Percentiles rank a stretch among this genome's conserved stretches.
Evolutionary conservation across 2,888 invertebrate genomes (phyloP).

Genomic region (Spicauda simplicius): DNA sequence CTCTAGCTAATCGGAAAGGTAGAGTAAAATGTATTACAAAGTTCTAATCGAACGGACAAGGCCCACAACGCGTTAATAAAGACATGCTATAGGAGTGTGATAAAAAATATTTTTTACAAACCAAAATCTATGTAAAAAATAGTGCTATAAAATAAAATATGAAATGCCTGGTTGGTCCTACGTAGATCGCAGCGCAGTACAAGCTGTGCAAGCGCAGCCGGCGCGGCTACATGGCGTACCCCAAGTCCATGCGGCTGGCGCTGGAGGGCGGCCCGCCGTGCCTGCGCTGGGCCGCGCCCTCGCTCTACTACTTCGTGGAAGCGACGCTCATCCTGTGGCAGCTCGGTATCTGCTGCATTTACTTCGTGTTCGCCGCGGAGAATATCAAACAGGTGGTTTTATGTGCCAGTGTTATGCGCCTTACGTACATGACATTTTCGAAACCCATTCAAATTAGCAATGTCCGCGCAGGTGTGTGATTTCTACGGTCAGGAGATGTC

Average conservation of each 20-base stretch:
- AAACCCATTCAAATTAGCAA: not conserved
- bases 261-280: conserved; percentile 87
- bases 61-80: no score
- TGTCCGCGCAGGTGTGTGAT: conserved; percentile 74
- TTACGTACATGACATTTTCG: not conserved
- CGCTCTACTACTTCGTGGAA: conserved; percentile 83
- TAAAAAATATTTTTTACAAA: no score
- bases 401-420: not conserved
- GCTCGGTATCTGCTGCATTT: conserved; percentile 95
- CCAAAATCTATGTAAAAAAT: no score
- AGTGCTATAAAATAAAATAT: no score
- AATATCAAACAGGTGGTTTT: conserved; percentile 85
- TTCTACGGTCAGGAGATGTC: conserved; percentile 60
- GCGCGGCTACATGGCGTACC: conserved; percentile 89
- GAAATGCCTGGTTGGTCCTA: not conserved
- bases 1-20: no score
- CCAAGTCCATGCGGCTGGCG: conserved; percentile 89
- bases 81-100: no score
- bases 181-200: conserved; percentile 85
- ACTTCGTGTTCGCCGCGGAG: conserved; percentile 91
- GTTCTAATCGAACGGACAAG: no score
- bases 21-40: no score
- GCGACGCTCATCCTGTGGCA: conserved; percentile 90
- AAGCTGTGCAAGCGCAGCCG: conserved; percentile 75
- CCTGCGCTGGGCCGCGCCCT: conserved; percentile 73